These are phyloP conservation scores for Macrophya annulata DNA, from an alignment of 2,888 invertebrate genomes.

Conservation along the genomic window DNA sequence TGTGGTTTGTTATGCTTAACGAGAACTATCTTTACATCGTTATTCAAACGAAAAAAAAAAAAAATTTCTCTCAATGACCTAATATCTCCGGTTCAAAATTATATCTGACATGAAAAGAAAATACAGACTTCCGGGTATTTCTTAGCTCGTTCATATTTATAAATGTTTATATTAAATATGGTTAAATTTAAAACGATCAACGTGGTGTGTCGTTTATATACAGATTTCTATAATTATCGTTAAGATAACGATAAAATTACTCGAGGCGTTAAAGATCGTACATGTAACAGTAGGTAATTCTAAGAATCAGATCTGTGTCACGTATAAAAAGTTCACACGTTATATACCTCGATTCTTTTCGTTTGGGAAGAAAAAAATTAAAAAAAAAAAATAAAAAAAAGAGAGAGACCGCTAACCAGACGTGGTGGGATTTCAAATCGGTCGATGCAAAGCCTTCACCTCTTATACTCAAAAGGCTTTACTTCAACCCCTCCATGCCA, in stretches of 20 bases:
- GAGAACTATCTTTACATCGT: background rate
- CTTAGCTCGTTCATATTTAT: background rate
- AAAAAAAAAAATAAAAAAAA: too few relatives aligned
- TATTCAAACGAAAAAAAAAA: background rate
- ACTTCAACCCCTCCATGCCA: background rate
- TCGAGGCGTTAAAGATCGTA: background rate
- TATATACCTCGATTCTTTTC: background rate
- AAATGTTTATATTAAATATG: background rate
- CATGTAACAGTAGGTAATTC: slow-evolving; percentile 44
- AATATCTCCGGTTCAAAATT: background rate
- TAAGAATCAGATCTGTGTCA: slow-evolving; percentile 52
- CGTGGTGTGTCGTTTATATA: too few relatives aligned
- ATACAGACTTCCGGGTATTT: background rate
- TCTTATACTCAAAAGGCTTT: slow-evolving; percentile 28
- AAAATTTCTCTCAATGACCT: background rate
- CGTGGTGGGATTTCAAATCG: slow-evolving; percentile 16
- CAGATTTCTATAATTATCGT: background rate
- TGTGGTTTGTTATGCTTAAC: background rate
- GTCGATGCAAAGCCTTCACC: background rate
- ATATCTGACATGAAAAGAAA: background rate
- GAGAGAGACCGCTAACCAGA: background rate
- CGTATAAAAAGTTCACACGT: slow-evolving; percentile 31
- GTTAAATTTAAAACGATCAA: background rate
- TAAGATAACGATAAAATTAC: background rate
- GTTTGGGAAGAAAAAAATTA: background rate